Conservation (phyloP, 1,140 invertebrate species). For the Bradysia coprophila region DNA sequence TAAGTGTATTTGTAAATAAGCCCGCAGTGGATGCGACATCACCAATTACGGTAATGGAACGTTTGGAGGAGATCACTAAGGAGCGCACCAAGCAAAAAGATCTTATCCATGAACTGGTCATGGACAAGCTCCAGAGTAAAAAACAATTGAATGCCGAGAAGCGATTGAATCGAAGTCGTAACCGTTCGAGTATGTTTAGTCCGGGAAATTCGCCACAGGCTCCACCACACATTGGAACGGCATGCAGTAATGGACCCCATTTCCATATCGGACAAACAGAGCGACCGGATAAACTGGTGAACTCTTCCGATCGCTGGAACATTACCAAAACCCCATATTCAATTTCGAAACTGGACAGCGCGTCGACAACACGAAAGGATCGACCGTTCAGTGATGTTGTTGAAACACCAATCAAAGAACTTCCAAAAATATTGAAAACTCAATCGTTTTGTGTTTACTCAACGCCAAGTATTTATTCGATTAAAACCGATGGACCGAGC, state of each 20-base stretch:
- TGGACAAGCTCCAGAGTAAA: slow-evolving; percentile 52
- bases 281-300: neutral
- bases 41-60: slow-evolving; percentile 11
- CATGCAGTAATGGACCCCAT: slow-evolving; percentile 18
- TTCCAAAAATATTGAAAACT: slow-evolving; percentile 1
- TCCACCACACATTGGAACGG: slow-evolving; percentile 15
- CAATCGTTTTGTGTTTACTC: slow-evolving; percentile 3
- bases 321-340: neutral
- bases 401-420: neutral
- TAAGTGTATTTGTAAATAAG: neutral
- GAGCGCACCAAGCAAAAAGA: slow-evolving; percentile 48
- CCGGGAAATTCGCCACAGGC: slow-evolving; percentile 15
- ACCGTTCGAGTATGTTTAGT: slow-evolving; percentile 12
- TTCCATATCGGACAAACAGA: slow-evolving; percentile 11
- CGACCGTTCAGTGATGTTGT: neutral
- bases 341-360: neutral
- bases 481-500: neutral
- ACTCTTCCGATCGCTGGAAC: neutral
- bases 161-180: slow-evolving; percentile 24
- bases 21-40: neutral
- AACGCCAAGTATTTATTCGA: neutral
- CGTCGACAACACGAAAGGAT: neutral
- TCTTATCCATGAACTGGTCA: slow-evolving; percentile 54
- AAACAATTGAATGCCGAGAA: slow-evolving; percentile 42
- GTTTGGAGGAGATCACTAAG: slow-evolving; percentile 40